Evolutionary conservation across 1,140 invertebrate genomes (phyloP), one percentile per base, ranked within the genome.

Genomic region (Callitettix versicolor): DNA sequence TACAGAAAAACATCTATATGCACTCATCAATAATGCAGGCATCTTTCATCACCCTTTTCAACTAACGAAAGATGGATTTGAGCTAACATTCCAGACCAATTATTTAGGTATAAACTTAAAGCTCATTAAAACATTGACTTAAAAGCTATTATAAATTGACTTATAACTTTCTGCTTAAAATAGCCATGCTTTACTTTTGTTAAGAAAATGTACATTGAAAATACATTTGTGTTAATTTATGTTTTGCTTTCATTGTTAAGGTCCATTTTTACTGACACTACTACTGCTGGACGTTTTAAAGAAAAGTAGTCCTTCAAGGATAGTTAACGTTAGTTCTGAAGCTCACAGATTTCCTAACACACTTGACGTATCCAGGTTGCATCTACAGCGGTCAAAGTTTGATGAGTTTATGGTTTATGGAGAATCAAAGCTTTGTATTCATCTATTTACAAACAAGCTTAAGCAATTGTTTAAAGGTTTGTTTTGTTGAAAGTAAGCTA

Each of bases 251-350:
- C n/a, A n/a, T n/a, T n/a, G n/a, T 42, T 34, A 30, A 55, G 88
- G 90, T 9, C 91, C 91, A 66, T 96, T 95, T 73, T 73, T 91
- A 6, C 74, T 93, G 4, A 92, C 92, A 0, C 84, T 88, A 68
- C 74, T 95, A 33, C 68, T 96, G 0, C 60, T 94, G 43, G 86
- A 91, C 63, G 71, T 71, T 26, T 58, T 90, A 1, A 84, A 86
- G 78, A 70, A 71, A 58, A 84, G 84, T 0, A 71, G 76, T 0
- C 84, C 85, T 1, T 84, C 86, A 60, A 77, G 88, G 60, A 81
- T 94, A 42, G 68, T 93, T 14, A 82, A 83, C 66, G 77, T 94
- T 14, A 77, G 87, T 0, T 86, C 85, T 65, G 65, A 78, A 21
- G 80, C 84, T 1, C 84, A 93, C 68, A 18, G 33, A 18, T 54